Base-by-base conservation (phyloP, 1,140 invertebrate genomes). In the Harpegnathos saltator region DNA sequence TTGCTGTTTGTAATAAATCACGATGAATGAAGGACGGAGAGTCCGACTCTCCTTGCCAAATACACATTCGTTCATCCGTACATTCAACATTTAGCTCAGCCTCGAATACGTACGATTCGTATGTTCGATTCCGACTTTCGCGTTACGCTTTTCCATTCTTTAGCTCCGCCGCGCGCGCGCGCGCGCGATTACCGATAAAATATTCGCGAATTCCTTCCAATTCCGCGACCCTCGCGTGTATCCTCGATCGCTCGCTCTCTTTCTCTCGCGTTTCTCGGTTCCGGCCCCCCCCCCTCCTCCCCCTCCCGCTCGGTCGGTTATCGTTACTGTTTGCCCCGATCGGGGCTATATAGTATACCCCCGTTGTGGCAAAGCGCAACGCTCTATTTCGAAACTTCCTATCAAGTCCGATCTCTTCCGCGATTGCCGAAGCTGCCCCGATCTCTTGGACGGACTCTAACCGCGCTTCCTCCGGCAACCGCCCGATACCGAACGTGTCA, bases 391-490 rank as follows among this genome's bases (percentile, higher is more conserved):
- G 61, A 48, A 80, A 80, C 65, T 80, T 80, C 14, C 33, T 69
- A 80, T 80, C 75, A 48, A 71, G 33, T 80, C 69, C 65, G 65
- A 80, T 80, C 24, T 33, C 19, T 71, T 59, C 52, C 24, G 65
- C 38, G 75, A 71, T 58, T 19, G 22, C 29, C 48, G 48, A 52
- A 54, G 66, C 22, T 14, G 19, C 24, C 44, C 65, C 22, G 65
- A 17, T 22, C 52, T 54, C 22, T 78, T 29, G 19, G 26, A 77
- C 48, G 33, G 52, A 44, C 63, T n/a, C n/a, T 17, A n/a, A 54
- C 33, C 38, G n/a, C 44, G 24, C 65, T 80, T 71, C 14, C 52
- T 69, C 7, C 54, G n/a, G n/a, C 26, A 17, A 12, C 33, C n/a
- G 0, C 54, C 54, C 54, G 15, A 77, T 66, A 77, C 44, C 33